Base-by-base conservation (phyloP, 2,888 invertebrate species). In the Erebia aethiops region DNA sequence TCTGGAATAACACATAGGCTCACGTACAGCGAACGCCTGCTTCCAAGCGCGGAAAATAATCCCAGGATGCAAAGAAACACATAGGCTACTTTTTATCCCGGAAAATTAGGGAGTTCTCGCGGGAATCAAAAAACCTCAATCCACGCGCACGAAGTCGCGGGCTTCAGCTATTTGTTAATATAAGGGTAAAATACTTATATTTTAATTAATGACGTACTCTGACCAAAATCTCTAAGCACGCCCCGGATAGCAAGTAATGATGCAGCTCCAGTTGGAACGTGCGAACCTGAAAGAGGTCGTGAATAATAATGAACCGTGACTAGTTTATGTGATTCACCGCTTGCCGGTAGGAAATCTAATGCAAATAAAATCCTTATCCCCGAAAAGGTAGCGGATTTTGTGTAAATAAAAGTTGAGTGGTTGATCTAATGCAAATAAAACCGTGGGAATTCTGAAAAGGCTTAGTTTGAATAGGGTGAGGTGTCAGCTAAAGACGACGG, bases 301-400 rank as follows among this genome's bases (percentile, higher is more conserved):
- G 62, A 62, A 62, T 62, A 62, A 62, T 49, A 62, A 62, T 49
- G 62, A 62, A 49, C 62, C 62, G 49, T 26, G 62, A 62, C 62
- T 62, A 62, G 46, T 62, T 62, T 62, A 62, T 62, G 62, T 62
- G 62, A 62, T 62, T 62, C 62, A 26, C 62, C 49, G 62, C 62
- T 49, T 18, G 61, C 43, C 49, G 62, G 62, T 62, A 46, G 61
- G 13, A 49, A 62, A 49, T 49, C 49, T 49, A 62, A 62, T 62
- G 62, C 62, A 62, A 62, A 62, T 62, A 62, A 62, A 62, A 62
- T 62, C 62, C 46, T 62, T 62, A 62, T 62, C 49, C 62, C 62
- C 62, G 49, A 62, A 62, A 62, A 62, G 62, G 62, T 62, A 62
- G 21, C 46, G 62, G 62, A 49, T 46, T 62, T 62, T 49, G 21